Evolutionary conservation across 2,113 vertebrate species (phyloP).

Genomic region (Brevimyrus niger): DNA sequence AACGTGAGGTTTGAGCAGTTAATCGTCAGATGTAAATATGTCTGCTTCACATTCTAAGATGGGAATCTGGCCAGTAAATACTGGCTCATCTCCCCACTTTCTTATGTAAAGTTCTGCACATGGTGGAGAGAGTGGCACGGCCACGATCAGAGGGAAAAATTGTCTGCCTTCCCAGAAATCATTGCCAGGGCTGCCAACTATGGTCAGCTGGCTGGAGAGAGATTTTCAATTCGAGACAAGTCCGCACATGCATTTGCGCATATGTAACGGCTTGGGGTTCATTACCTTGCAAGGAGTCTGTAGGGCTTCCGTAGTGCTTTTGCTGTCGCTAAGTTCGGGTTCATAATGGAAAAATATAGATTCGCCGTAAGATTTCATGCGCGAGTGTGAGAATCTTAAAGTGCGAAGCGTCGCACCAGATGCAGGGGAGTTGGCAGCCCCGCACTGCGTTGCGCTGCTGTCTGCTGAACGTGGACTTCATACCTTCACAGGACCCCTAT

Average conservation of each 20-base stretch:
- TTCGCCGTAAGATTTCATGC: background rate
- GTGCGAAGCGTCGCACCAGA: background rate
- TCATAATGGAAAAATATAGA: background rate
- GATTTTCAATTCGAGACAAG: background rate
- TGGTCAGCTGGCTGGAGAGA: background rate
- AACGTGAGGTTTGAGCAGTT: conserved; percentile 49
- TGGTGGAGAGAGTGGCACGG: background rate
- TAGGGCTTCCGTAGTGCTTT: background rate
- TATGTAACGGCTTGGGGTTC: background rate
- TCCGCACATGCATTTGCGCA: background rate
- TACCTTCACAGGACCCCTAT: background rate
- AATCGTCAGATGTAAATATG: conserved; percentile 47
- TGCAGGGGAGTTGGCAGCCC: background rate
- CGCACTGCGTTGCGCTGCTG: no score
- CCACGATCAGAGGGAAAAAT: background rate
- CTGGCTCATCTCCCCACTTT: background rate
- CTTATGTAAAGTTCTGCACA: background rate
- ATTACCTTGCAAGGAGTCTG: background rate
- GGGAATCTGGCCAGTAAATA: background rate
- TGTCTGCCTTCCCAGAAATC: background rate
- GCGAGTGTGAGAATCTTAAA: background rate
- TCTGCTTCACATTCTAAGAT: conserved; percentile 43
- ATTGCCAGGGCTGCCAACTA: background rate
- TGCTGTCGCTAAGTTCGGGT: background rate
- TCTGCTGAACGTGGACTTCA: background rate